Conservation (phyloP, 2,113 vertebrate species). For the Phyllostomus hastatus region DNA sequence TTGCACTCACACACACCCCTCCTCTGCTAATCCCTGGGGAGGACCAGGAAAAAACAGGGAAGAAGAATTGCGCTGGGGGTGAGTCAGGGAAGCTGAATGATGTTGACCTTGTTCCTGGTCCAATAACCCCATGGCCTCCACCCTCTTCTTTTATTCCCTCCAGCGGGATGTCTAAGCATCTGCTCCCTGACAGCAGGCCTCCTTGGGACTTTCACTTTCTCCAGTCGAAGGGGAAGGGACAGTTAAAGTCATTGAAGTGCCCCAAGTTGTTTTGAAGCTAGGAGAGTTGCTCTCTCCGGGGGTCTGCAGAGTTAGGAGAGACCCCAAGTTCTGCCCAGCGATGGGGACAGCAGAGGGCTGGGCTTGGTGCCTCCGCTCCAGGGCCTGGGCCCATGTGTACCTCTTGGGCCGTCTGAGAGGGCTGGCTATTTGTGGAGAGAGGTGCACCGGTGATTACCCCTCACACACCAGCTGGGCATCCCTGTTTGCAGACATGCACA, state of each 20-base stretch:
- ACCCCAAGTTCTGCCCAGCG: background rate
- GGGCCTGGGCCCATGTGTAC: background rate
- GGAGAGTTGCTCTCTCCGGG: fast-evolving
- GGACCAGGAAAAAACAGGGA: fast-evolving
- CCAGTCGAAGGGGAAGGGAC: background rate
- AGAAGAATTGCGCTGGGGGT: background rate
- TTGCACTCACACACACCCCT: fast-evolving
- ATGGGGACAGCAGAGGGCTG: no score
- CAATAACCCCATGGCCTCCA: background rate
- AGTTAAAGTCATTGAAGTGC: background rate
- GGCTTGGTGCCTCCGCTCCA: no score
- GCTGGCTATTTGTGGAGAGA: background rate
- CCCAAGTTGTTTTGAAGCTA: background rate
- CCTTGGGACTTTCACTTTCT: background rate
- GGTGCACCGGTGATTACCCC: no score
- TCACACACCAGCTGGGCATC: fast-evolving
- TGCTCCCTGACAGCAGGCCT: background rate
- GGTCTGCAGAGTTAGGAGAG: background rate
- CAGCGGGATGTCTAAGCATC: background rate
- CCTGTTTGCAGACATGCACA: background rate
- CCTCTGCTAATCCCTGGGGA: no score
- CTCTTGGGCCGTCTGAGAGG: background rate
- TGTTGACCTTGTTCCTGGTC: background rate
- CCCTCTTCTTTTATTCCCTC: background rate
- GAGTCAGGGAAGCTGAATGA: background rate